Evolutionary conservation across 2,888 invertebrate genomes (phyloP), one percentile per base, ranked within the genome.

Genomic region (Luperina testacea): DNA sequence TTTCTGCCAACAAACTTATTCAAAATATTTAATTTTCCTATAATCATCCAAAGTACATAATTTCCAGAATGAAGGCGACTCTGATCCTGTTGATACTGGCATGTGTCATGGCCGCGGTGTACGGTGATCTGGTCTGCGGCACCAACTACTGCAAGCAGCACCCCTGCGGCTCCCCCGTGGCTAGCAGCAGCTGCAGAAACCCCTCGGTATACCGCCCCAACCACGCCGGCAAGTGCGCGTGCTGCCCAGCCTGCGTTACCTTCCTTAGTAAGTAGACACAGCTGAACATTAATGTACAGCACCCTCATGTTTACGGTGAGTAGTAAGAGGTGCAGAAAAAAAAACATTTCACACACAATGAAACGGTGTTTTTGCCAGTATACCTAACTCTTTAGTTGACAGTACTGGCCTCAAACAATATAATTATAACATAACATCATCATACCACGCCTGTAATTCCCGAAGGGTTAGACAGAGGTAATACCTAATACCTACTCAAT

Each of bases 191-290:
- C 89, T 96, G 96, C 88, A 90, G 89, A 53, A 84, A 89, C 6
- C 94, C 95, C 0, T 89, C 96, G 4, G 83, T 88, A 4, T 97
- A 94, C 92, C 94, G 94, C 48, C 80, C 92, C 64, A 93, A 92
- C 80, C 97, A 97, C 88, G 91, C 96, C 13, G 97, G 97, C 86
- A 93, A 94, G 82, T 97, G 97, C 89, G 97, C 93, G 38, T 97
- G 97, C 90, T 97, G 97, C 77, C 96, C 97, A 0, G 97, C 97
- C 71, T 97, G 97, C 76, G 95, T 97, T 57, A 94, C 94, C 8
- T 85, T 93, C 32, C 91, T 97, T 1, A 85, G 97, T 96, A 92
- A 92, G 93, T 91, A 7, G 20, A 63, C 38, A 70, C 24, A 61
- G 1, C n/a, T 17, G 38, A 38, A 61, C 24, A 63, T 32, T 63